Percentiles rank a stretch among this genome's conserved stretches.
Evolutionary conservation across 2,113 vertebrate genomes (phyloP).

Genomic region (Lampris megalopsis): DNA sequence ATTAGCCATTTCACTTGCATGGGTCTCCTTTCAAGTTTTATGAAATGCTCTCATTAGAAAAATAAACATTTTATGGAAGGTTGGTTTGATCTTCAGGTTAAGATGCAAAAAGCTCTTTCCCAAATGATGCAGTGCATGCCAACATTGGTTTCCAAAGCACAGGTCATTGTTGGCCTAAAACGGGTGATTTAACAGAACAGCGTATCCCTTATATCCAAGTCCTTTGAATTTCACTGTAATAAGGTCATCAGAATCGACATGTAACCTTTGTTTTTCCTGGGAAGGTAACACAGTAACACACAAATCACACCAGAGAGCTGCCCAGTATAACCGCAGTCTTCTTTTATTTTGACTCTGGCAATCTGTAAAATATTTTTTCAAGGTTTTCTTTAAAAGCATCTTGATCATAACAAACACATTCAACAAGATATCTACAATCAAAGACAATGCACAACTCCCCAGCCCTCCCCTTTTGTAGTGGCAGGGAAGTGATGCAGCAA

Average conservation of each 20-base stretch:
- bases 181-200: slow-evolving; percentile 4
- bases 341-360: too few species aligned
- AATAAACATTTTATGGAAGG: slow-evolving; percentile 61
- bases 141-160: slow-evolving; percentile 18
- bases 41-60: slow-evolving; percentile 42
- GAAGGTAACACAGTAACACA: not conserved
- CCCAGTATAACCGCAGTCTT: too few species aligned
- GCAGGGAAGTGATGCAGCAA: too few species aligned
- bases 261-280: not conserved
- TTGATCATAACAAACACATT: too few species aligned
- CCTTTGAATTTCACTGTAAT: not conserved
- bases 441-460: too few species aligned
- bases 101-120: slow-evolving; percentile 43
- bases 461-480: too few species aligned
- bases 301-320: too few species aligned
- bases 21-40: slow-evolving; percentile 53
- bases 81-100: slow-evolving; percentile 49
- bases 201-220: slow-evolving; percentile 2
- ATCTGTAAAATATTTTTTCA: too few species aligned
- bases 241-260: slow-evolving; percentile 4
- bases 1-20: slow-evolving; percentile 55
- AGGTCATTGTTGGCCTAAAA: slow-evolving; percentile 37
- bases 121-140: slow-evolving; percentile 7
- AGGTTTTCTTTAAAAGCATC: too few species aligned
- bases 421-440: too few species aligned